Conservation (phyloP, 2,888 invertebrate genomes). For the Drosophila emarginata region DNA sequence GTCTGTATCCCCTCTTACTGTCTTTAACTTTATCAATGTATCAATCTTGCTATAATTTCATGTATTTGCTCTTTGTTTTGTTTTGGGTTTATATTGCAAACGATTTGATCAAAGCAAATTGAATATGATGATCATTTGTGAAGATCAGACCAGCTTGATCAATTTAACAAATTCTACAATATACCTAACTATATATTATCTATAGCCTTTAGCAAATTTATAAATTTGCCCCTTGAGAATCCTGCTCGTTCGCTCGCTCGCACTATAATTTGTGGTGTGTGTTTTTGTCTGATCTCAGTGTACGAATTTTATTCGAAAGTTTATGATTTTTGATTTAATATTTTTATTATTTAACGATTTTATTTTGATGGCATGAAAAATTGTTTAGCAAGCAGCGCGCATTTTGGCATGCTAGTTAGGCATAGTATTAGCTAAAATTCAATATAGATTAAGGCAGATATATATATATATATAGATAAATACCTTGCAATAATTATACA, state of each 20-base stretch:
- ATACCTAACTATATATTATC: not conserved
- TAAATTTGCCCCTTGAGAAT: not conserved
- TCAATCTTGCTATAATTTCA: slow-evolving; percentile 26
- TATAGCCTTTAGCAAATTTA: not conserved
- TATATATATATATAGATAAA: not conserved
- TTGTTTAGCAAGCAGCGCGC: slow-evolving; percentile 63
- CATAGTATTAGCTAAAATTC: not conserved
- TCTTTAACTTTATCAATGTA: slow-evolving; percentile 13
- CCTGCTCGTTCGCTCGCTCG: slow-evolving; percentile 42
- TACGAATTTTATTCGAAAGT: slow-evolving; percentile 1
- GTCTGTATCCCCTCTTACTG: slow-evolving; percentile 13
- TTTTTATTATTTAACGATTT: not conserved
- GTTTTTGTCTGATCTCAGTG: slow-evolving; percentile 17
- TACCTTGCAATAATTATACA: not conserved
- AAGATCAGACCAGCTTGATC: not conserved
- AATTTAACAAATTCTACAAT: not conserved
- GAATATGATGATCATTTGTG: not conserved
- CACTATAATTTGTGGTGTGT: slow-evolving; percentile 77
- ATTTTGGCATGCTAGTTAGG: slow-evolving; percentile 51
- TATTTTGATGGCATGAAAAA: not conserved
- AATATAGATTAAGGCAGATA: not conserved
- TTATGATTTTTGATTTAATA: slow-evolving; percentile 7
- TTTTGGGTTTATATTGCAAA: too few relatives aligned
- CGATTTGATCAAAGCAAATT: too few relatives aligned
- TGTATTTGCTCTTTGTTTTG: not conserved